These are phyloP conservation scores for Alethe castanea DNA, from an alignment of 2,113 vertebrate species.

Conservation along the genomic window DNA sequence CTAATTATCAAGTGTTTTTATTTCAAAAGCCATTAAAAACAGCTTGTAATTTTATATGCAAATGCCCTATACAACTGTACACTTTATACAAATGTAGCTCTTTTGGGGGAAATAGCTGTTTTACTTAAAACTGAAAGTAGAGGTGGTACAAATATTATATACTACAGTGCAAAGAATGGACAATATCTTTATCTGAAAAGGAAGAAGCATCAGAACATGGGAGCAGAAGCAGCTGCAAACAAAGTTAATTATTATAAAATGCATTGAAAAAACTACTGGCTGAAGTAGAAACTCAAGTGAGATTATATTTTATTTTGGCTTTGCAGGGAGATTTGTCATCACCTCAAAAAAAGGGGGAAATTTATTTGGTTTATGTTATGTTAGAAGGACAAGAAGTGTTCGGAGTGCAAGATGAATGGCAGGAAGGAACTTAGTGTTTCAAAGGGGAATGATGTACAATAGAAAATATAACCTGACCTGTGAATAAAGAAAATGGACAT, in stretches of 20 bases:
- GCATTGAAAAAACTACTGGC: background rate
- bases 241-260: background rate
- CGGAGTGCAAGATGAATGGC: background rate
- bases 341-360: background rate
- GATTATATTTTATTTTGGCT: background rate
- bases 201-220: background rate
- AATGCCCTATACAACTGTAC: background rate
- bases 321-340: background rate
- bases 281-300: background rate
- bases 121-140: background rate
- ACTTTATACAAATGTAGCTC: background rate
- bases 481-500: background rate
- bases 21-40: background rate
- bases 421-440: background rate
- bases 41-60: background rate
- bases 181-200: background rate
- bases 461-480: background rate
- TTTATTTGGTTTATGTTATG: background rate
- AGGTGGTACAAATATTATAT: background rate
- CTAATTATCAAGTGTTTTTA: background rate
- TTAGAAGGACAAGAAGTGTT: background rate
- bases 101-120: background rate
- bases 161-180: background rate
- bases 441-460: background rate
- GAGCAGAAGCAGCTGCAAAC: background rate